These are phyloP conservation scores for Toxotes lorentzi DNA, from an alignment of 2,797 vertebrate genomes.

Conservation along the genomic window DNA sequence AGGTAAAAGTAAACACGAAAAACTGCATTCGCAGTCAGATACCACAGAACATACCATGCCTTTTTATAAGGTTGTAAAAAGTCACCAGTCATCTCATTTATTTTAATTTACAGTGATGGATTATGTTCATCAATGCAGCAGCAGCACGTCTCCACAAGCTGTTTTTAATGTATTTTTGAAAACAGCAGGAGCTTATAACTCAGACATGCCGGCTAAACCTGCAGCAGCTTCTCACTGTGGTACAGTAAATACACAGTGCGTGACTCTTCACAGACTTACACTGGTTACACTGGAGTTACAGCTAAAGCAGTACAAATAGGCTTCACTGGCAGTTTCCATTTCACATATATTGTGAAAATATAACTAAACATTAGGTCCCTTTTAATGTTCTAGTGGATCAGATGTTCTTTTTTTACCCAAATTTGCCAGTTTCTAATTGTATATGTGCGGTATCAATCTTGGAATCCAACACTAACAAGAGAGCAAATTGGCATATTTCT, in stretches of 20 bases:
- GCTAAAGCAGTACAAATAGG: not conserved
- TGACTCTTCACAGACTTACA: constrained; percentile 17
- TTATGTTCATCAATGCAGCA: constrained; percentile 46
- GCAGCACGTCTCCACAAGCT: constrained; percentile 25
- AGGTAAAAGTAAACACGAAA: constrained; percentile 11
- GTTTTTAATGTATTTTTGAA: constrained; percentile 42
- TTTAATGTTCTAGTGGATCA: not conserved
- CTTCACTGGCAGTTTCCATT: not conserved
- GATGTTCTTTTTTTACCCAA: not conserved
- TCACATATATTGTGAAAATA: not conserved
- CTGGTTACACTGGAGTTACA: not conserved
- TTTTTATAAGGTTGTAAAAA: constrained; percentile 17
- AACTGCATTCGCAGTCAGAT: constrained; percentile 6
- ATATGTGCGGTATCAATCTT: not conserved
- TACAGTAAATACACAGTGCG: constrained; percentile 36
- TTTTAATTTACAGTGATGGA: constrained; percentile 44
- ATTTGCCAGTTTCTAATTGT: not conserved
- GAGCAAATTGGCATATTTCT: not conserved
- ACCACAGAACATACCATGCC: constrained; percentile 2
- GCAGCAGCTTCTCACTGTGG: constrained; percentile 21
- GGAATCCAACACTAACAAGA: not conserved
- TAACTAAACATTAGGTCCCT: not conserved
- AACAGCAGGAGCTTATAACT: constrained; percentile 46
- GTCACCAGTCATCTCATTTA: not conserved
- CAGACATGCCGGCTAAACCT: constrained; percentile 33